Evolutionary conservation across 2,888 invertebrate genomes (phyloP).

Genomic region (Meghimatium bilineatum): DNA sequence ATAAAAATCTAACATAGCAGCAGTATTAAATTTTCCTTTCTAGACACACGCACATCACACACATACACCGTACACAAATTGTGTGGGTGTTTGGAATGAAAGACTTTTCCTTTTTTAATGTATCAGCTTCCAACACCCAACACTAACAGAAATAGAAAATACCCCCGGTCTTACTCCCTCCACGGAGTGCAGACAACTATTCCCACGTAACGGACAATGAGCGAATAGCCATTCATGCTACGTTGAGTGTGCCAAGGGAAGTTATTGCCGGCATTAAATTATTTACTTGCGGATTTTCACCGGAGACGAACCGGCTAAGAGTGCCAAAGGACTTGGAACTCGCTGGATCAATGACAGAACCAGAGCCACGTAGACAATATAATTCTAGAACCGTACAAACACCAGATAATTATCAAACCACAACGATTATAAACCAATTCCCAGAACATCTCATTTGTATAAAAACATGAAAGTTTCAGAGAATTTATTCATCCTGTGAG

Average conservation of each 20-base stretch:
- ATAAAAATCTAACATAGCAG: no score
- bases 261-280: slow-evolving; percentile 15
- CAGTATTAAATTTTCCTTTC: no score
- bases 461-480: not conserved
- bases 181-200: no score
- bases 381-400: not conserved
- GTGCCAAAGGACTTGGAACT: not conserved
- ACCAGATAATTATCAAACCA: not conserved
- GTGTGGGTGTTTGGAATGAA: no score
- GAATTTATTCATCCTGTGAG: not conserved
- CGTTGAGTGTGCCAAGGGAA: slow-evolving; percentile 1
- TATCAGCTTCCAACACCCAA: no score
- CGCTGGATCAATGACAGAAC: slow-evolving; percentile 4
- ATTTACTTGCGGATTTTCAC: slow-evolving; percentile 29
- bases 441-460: not conserved
- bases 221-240: not conserved
- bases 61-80: no score
- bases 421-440: not conserved
- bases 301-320: not conserved
- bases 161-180: no score
- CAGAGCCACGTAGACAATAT: not conserved
- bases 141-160: no score
- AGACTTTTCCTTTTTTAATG: no score
- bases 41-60: no score
- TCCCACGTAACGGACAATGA: not conserved